Percentiles rank a stretch among this genome's conserved stretches.
Conservation (phyloP, 92 coral and sea anemone genomes). For the Epizoanthus scotinus region DNA sequence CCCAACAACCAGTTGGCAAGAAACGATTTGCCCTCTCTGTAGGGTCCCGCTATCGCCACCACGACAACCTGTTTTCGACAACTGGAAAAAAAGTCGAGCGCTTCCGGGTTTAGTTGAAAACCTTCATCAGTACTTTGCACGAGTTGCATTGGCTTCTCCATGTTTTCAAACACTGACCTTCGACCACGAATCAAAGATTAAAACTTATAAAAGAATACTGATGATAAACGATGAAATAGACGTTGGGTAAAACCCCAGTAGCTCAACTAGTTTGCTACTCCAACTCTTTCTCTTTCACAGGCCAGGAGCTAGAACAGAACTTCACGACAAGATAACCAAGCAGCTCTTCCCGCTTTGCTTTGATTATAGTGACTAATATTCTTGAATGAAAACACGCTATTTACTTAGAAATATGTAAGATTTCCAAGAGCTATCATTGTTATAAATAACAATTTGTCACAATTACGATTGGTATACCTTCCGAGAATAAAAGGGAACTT, state of each 20-base stretch:
- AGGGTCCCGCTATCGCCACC: constrained; percentile 27
- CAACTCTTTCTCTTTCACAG: too few relatives aligned
- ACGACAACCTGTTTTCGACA: constrained; percentile 28
- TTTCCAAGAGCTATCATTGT: neutral
- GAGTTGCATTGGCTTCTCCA: constrained; percentile 23
- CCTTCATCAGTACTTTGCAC: constrained; percentile 33
- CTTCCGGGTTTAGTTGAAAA: constrained; percentile 23
- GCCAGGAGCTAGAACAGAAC: too few relatives aligned
- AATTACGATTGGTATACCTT: neutral
- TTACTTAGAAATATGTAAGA: neutral
- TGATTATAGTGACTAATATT: too few relatives aligned
- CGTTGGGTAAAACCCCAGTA: too few relatives aligned
- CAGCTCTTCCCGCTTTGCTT: too few relatives aligned
- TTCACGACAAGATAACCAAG: too few relatives aligned
- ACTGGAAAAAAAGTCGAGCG: neutral
- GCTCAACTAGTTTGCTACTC: too few relatives aligned
- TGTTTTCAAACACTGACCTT: neutral
- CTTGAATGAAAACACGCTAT: neutral
- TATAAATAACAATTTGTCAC: neutral
- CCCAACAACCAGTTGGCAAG: constrained; percentile 33
- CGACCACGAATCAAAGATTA: neutral
- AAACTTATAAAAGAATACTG: too few relatives aligned
- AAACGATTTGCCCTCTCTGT: constrained; percentile 37
- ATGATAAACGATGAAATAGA: too few relatives aligned
- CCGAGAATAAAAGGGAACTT: constrained; percentile 12